These are phyloP conservation scores for Eucidaris tribuloides DNA, from an alignment of 35 echinoderm and acorn worm genomes.

Conservation along the genomic window DNA sequence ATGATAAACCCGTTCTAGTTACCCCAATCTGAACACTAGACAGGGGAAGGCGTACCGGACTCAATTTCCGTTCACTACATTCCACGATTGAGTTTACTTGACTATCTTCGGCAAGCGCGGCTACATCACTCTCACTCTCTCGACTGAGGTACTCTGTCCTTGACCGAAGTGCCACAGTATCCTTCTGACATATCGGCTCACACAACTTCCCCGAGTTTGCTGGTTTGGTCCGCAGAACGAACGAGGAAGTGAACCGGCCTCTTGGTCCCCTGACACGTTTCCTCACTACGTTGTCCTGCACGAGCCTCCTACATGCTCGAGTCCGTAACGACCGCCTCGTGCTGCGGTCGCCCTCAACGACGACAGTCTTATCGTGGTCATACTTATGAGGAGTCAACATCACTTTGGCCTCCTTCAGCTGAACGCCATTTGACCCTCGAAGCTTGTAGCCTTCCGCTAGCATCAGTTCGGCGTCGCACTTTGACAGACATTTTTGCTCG, in stretches of 20 bases:
- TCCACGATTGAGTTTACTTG: too few relatives aligned
- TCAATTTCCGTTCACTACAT: too few relatives aligned
- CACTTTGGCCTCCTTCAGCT: slow-evolving; percentile 49
- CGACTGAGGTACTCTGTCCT: too few relatives aligned
- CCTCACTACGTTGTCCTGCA: background rate
- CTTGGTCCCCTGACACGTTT: background rate
- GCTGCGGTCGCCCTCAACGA: background rate
- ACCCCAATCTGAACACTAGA: too few relatives aligned
- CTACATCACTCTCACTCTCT: too few relatives aligned
- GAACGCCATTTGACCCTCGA: background rate
- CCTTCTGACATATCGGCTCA: background rate
- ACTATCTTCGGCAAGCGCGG: too few relatives aligned
- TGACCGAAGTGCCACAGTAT: background rate
- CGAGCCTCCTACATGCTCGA: background rate
- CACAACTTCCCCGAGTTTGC: background rate
- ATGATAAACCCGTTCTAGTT: too few relatives aligned
- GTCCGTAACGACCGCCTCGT: slow-evolving; percentile 5
- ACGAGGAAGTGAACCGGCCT: background rate
- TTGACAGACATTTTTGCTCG: slow-evolving; percentile 74
- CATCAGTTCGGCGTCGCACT: slow-evolving; percentile 72
- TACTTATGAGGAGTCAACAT: slow-evolving; percentile 64
- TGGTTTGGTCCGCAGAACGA: background rate
- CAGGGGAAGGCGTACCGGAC: too few relatives aligned
- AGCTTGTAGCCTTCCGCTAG: slow-evolving; percentile 83
- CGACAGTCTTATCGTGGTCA: slow-evolving; percentile 3